A percentile compares a stretch with the other conserved stretches of the same genome.
Conservation (phyloP, 1,140 invertebrate species). For the Popillia japonica region DNA sequence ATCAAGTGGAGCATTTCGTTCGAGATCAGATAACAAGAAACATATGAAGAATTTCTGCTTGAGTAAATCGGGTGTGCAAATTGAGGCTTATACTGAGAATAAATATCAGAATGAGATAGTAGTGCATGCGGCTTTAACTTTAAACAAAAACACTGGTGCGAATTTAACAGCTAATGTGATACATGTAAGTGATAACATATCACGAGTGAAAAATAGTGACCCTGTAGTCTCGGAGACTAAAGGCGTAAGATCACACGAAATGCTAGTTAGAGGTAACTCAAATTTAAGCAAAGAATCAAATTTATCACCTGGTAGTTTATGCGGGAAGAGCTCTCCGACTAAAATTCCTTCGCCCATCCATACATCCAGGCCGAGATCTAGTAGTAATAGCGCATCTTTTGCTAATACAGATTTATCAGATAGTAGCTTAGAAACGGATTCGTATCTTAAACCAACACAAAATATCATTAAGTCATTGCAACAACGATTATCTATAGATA, state of each 20-base stretch:
- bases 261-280: conserved; percentile 43
- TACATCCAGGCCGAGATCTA: conserved; percentile 61
- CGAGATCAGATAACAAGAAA: conserved; percentile 52
- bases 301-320: conserved; percentile 52
- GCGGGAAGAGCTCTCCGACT: conserved; percentile 60
- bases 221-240: background rate
- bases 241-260: conserved; percentile 44
- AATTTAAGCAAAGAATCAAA: conserved; percentile 48
- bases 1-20: conserved; percentile 57
- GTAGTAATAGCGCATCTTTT: conserved; percentile 61
- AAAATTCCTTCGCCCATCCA: conserved; percentile 71
- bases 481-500: conserved; percentile 61
- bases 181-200: conserved; percentile 26
- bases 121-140: conserved; percentile 21
- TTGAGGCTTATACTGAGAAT: conserved; percentile 54
- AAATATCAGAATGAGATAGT: conserved; percentile 37
- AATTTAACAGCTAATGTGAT: conserved; percentile 38
- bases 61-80: conserved; percentile 63
- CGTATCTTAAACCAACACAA: conserved; percentile 72
- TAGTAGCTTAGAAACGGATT: conserved; percentile 68
- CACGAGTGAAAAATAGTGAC: conserved; percentile 7
- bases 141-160: conserved; percentile 26
- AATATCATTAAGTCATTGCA: conserved; percentile 74
- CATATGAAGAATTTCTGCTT: conserved; percentile 63
- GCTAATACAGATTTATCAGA: conserved; percentile 57